Percentiles rank a stretch among this genome's conserved stretches.
Evolutionary conservation across 2,888 invertebrate genomes (phyloP).

Genomic region (Dione vanillae): DNA sequence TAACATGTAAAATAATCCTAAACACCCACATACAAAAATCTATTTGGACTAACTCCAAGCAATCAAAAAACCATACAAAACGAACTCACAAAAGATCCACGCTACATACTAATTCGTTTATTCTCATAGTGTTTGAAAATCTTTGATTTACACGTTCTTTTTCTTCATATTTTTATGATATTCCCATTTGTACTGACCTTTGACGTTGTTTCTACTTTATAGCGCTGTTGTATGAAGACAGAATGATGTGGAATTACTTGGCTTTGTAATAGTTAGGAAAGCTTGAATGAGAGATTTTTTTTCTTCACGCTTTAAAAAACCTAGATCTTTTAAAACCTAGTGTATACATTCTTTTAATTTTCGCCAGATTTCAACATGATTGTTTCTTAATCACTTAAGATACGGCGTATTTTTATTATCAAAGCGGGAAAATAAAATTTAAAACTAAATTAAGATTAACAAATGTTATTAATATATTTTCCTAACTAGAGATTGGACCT

Average conservation of each 20-base stretch:
- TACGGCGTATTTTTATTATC: too few relatives aligned
- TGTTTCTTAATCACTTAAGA: too few relatives aligned
- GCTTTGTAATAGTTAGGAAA: too few relatives aligned
- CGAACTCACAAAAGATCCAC: slow-evolving; percentile 54
- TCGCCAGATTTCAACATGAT: too few relatives aligned
- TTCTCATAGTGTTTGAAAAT: not conserved
- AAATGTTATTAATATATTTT: too few relatives aligned
- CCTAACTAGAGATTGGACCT: too few relatives aligned
- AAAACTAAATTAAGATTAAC: too few relatives aligned
- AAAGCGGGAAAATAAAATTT: too few relatives aligned
- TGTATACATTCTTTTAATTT: too few relatives aligned
- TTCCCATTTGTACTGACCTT: slow-evolving; percentile 33
- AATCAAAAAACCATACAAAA: slow-evolving; percentile 69
- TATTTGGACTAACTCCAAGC: slow-evolving; percentile 67
- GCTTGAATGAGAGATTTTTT: too few relatives aligned
- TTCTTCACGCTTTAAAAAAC: too few relatives aligned
- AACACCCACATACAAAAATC: slow-evolving; percentile 51
- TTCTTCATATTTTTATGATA: slow-evolving; percentile 27
- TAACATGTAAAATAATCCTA: not conserved
- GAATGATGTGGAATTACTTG: not conserved
- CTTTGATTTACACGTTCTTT: slow-evolving; percentile 30
- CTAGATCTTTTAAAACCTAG: too few relatives aligned
- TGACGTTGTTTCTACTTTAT: slow-evolving; percentile 38
- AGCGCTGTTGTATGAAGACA: slow-evolving; percentile 3
- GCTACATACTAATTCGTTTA: slow-evolving; percentile 48